phyloP scores from a whole-genome alignment of 2,888 invertebrate species.

The Dolomedes plantarius region DNA sequence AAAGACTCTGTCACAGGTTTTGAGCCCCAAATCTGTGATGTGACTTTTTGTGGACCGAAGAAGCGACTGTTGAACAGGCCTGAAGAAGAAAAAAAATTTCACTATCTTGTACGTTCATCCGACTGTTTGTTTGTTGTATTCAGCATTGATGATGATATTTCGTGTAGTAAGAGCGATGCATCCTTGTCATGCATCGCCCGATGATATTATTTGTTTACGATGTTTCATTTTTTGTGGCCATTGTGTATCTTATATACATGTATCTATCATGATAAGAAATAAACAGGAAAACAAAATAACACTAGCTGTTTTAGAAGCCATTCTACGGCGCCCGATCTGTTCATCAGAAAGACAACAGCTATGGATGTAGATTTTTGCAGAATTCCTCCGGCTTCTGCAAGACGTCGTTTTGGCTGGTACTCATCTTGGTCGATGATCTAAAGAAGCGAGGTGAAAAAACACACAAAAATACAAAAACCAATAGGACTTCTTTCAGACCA shows the following conservation, averaged over 20 bases:
- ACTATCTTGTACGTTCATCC: slow-evolving; percentile 64
- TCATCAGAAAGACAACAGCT: not conserved
- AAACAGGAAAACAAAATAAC: slow-evolving; percentile 23
- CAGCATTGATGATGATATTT: slow-evolving; percentile 25
- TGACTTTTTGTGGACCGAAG: slow-evolving; percentile 66
- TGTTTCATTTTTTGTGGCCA: slow-evolving; percentile 56
- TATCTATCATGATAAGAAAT: slow-evolving; percentile 41
- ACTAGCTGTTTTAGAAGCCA: slow-evolving; percentile 54
- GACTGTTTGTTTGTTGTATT: slow-evolving; percentile 54
- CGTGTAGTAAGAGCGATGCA: slow-evolving; percentile 39
- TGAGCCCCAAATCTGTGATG: slow-evolving; percentile 71
- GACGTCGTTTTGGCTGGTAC: not conserved
- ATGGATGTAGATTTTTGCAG: not conserved
- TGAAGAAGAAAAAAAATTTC: slow-evolving; percentile 8
- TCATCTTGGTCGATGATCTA: not conserved
- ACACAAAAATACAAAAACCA: not conserved
- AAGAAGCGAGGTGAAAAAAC: slow-evolving; percentile 1
- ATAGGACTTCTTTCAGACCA: slow-evolving; percentile 14
- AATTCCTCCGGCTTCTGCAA: not conserved
- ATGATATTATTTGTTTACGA: slow-evolving; percentile 43
- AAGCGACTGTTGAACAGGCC: not conserved
- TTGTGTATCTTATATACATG: slow-evolving; percentile 66
- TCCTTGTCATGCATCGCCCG: slow-evolving; percentile 43
- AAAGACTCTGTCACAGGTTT: slow-evolving; percentile 67
- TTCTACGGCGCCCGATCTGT: slow-evolving; percentile 10